These are phyloP conservation scores for Oscheius sp. DNA, from an alignment of 2,888 invertebrate genomes.

Conservation along the genomic window DNA sequence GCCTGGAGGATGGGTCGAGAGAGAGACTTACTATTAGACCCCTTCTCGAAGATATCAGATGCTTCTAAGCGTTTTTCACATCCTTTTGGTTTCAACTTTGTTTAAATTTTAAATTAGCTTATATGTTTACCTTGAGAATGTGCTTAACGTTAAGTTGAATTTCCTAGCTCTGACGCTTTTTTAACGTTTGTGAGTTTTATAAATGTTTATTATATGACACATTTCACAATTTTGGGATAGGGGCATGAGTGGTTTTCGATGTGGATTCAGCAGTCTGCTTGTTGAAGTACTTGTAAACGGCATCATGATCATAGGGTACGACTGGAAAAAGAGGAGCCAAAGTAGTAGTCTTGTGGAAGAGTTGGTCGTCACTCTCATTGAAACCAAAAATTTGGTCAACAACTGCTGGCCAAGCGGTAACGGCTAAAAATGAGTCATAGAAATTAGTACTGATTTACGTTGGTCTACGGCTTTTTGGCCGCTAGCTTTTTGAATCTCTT, in stretches of 20 bases:
- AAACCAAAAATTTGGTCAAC: constrained; percentile 33
- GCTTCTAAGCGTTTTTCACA: not conserved
- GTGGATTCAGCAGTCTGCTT: not conserved
- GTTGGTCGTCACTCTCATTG: constrained; percentile 20
- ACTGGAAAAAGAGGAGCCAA: constrained; percentile 25
- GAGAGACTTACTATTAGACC: constrained; percentile 89
- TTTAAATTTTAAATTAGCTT: not conserved
- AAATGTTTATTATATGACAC: not conserved
- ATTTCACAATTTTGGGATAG: constrained; percentile 18
- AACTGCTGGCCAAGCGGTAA: constrained; percentile 19
- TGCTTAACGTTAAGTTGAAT: too few species aligned
- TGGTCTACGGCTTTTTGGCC: not conserved
- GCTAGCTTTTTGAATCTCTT: constrained; percentile 12
- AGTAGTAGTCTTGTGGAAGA: constrained; percentile 21
- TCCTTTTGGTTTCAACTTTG: constrained; percentile 11
- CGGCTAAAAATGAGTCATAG: constrained; percentile 14
- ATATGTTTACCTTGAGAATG: too few species aligned
- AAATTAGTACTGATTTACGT: too few species aligned
- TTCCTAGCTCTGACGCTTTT: too few species aligned
- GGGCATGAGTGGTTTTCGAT: constrained; percentile 7
- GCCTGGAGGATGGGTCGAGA: constrained; percentile 98
- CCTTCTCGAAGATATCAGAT: too few species aligned
- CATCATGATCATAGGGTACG: constrained; percentile 11
- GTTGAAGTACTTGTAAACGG: constrained; percentile 11
- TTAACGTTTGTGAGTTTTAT: too few species aligned